Base-by-base conservation (phyloP, 2,888 invertebrate genomes). In the Escarpia spicata region DNA sequence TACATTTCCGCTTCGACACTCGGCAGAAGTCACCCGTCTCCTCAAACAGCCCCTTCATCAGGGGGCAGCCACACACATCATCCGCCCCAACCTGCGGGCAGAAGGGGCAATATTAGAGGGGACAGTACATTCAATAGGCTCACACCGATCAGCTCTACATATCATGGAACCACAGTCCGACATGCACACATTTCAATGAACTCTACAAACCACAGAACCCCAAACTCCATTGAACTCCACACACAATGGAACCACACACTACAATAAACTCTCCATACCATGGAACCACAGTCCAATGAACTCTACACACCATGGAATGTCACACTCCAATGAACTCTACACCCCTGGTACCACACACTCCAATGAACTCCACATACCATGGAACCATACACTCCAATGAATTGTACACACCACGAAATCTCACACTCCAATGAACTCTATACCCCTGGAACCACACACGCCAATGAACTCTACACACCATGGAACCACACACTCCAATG, bases 41-140 rank as follows among this genome's bases (percentile, higher is more conserved):
- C 94, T 98, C 97, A 96, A 99, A 99, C 0, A 98, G 98, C 95
- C 98, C 98, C 0, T 97, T 97, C 0, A 98, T 98, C 1, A 99
- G 96, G 0, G 99, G 99, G 96, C 98, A 99, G 0, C 99, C 99
- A 96, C 99, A 99, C 0, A 99, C 98, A 96, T 97, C 97, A 93
- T 96, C 96, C 89, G 95, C 95, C 58, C 94, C 93, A 4, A 96
- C 95, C 96, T 96, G 92, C 0, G 31, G 37, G 43, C 10, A 90
- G 8, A 12, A 2, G 26, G 19, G 92, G 90, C 75, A 26, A 75
- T 3, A 6, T 75, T 26, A 75, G 3, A 26, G 15, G 37, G 15
- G 91, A 75, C 75, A 19, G 3, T 75, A 75, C 75, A 75, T 19
- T 6, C 75, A 15, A 75, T 75, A 6, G 26, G 19, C 4, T 19